Base-by-base conservation (phyloP, 1,140 invertebrate species). In the Anadara kagoshimensis region DNA sequence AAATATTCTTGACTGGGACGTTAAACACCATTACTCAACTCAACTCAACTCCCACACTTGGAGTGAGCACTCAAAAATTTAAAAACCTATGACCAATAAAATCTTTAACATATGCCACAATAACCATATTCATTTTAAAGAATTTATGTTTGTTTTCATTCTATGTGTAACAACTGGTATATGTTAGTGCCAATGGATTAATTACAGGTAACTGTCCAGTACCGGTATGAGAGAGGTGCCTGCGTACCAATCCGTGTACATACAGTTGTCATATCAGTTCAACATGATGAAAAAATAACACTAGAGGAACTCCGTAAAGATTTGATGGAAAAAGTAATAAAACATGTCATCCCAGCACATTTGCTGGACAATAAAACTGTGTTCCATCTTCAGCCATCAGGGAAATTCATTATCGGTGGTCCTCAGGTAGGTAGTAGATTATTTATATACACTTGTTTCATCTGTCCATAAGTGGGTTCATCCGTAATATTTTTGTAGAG, bases 331-430 rank as follows among this genome's bases (percentile, higher is more conserved):
- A 96, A 98, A 90, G 96, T 99, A 36, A 94, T 99, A 78, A 95
- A 95, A 89, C 91, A 93, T 82, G 97, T 99, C 22, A 98, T 99
- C 87, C 97, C 97, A 61, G 90, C 92, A 36, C 94, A 96, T 89
- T 98, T 98, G 88, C 91, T 98, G n/a, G 96, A 98, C 88, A 94
- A 94, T 2, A 93, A 93, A 81, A 99, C 97, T 51, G 92, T 98
- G 78, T 94, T 96, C 78, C 97, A 99, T 88, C 96, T 99, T 75
- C 99, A 99, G 90, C 98, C 98, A 5, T 98, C 97, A 82, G 98
- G 98, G 67, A 91, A 94, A 36, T 99, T 99, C 87, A 94, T 98
- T 69, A 95, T 98, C 73, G 89, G 97, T 75, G 97, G 97, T 78
- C 97, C 97, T 80, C 95, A 96, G 93, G 95, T 96, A 90, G 85